phyloP scores from a whole-genome alignment of 2,797 vertebrate genomes.

The Catamblyrhynchus diadema region DNA sequence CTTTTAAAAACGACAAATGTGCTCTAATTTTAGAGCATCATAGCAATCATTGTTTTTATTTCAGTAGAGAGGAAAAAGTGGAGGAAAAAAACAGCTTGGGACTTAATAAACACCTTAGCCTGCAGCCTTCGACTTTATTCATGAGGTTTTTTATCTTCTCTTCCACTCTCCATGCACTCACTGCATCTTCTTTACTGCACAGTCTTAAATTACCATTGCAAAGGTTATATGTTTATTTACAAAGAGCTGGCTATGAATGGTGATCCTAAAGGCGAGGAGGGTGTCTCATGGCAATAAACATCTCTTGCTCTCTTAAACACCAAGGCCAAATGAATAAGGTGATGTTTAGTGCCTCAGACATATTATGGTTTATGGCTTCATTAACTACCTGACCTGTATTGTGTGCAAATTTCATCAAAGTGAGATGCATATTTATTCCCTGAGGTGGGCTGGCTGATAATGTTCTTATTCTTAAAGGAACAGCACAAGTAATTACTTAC shows the following conservation, averaged over 20 bases:
- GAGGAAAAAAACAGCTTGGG: conserved; percentile 75
- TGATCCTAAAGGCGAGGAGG: conserved; percentile 65
- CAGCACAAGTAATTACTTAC: conserved; percentile 67
- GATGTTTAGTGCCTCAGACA: conserved; percentile 64
- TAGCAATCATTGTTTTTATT: conserved; percentile 77
- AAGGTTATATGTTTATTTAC: conserved; percentile 83
- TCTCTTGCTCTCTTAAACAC: conserved; percentile 67
- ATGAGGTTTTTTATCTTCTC: conserved; percentile 77
- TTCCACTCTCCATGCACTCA: conserved; percentile 64
- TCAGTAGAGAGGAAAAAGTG: conserved; percentile 62
- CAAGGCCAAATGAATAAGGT: conserved; percentile 61
- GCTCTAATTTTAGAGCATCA: conserved; percentile 72
- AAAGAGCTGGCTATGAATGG: conserved; percentile 67
- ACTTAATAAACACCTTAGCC: conserved; percentile 81
- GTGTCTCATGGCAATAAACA: conserved; percentile 73
- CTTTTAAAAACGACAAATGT: conserved; percentile 69
- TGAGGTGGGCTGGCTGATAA: conserved; percentile 36
- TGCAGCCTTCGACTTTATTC: conserved; percentile 78
- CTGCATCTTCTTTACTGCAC: conserved; percentile 73
- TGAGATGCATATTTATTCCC: conserved; percentile 66
- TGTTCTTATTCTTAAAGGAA: conserved; percentile 67
- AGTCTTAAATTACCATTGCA: conserved; percentile 79
- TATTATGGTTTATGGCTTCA: conserved; percentile 70
- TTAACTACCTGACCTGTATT: conserved; percentile 72
- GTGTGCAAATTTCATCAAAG: conserved; percentile 74